These are phyloP conservation scores for Eupithecia pulchellata DNA, from an alignment of 2,888 invertebrate species.

Conservation along the genomic window DNA sequence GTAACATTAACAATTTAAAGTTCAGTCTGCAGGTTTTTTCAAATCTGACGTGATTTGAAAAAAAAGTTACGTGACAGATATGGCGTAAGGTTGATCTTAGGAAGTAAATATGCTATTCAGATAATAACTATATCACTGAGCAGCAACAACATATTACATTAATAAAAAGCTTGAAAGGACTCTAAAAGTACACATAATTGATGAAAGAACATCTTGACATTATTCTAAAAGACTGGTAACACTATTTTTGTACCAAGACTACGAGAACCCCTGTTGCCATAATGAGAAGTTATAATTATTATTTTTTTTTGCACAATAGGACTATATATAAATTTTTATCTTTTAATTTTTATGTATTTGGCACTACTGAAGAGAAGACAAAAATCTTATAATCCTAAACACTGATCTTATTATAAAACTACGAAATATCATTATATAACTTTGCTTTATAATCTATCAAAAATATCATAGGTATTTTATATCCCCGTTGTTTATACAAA, in stretches of 20 bases:
- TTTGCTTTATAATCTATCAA: neutral
- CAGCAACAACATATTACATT: neutral
- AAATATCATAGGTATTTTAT: neutral
- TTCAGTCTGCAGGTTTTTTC: neutral
- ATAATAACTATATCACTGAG: neutral
- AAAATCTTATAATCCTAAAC: neutral
- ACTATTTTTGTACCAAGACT: neutral
- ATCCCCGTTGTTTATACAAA: neutral
- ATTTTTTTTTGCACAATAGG: too few relatives aligned
- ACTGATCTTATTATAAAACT: neutral
- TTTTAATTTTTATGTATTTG: neutral
- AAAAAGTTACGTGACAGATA: too few relatives aligned
- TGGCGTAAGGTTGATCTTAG: neutral
- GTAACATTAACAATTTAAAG: neutral
- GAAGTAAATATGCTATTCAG: neutral
- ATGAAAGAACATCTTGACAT: neutral
- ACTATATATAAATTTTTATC: neutral
- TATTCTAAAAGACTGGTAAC: neutral
- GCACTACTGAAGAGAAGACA: neutral
- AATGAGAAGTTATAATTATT: neutral
- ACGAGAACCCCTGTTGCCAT: neutral
- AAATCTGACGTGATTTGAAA: conserved; percentile 9
- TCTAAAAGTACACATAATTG: neutral
- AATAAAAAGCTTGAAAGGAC: neutral
- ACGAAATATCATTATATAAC: neutral